Base-by-base conservation (phyloP, 2,797 vertebrate species). In the Rhinatrema bivittatum region DNA sequence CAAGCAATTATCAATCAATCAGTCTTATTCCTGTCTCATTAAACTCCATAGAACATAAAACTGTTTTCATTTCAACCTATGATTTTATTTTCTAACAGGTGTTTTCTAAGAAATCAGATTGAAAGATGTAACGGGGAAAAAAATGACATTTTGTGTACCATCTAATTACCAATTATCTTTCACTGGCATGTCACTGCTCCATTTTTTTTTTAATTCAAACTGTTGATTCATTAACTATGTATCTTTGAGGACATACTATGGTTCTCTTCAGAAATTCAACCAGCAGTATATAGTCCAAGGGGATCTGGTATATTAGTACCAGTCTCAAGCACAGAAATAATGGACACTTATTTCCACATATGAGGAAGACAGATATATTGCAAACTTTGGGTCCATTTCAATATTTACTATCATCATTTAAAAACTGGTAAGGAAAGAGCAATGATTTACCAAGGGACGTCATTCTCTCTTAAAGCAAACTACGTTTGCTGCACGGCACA, bases 1-100 rank as follows among this genome's bases (percentile, higher is more conserved):
- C 76, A 79, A 82, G 76, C 76, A 86, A 76, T 78, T 78, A 78
- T 82, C 68, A 78, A 57, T 86, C 75, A 61, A 54, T 86, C 75
- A 61, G 54, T 72, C 72, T 58, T 77, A 78, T 81, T 80, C 70
- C 58, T 70, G 68, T 79, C 87, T 56, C 43, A 44, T 74, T 68
- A 63, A 66, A 76, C 75, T 78, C 70, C 64, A 72, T 46, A 70
- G 46, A 56, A 46, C 52, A 62, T 58, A 70, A 67, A 60, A 48
- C 55, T 59, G 48, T 63, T 74, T 74, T 65, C 36, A 50, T 59
- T 67, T 62, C 49, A 51, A 45, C 43, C 49, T 65, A 49, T 70
- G 67, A 62, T 76, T 59, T 74, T 70, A 68, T 67, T 54, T 62
- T 75, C 60, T 71, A 64, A 74, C 65, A 78, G 68, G 76, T 70